A percentile compares a stretch with the other conserved stretches of the same genome.
phyloP scores from a whole-genome alignment of 2,113 vertebrate genomes.

The Bufo bufo region DNA sequence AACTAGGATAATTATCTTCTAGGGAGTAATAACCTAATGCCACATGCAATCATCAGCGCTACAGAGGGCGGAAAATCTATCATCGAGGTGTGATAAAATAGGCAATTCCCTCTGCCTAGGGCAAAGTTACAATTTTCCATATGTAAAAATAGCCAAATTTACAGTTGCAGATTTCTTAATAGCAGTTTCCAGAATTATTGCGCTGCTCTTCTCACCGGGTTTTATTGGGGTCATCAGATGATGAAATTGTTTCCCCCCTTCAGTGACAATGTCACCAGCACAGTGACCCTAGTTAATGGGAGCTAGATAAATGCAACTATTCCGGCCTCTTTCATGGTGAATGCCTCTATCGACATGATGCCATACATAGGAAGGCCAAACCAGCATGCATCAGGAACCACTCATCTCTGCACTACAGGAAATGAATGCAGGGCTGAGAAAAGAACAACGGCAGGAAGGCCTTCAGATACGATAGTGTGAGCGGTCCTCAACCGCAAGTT shows the following conservation, averaged over 20 bases:
- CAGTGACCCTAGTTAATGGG: constrained; percentile 44
- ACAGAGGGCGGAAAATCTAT: not conserved
- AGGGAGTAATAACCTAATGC: not conserved
- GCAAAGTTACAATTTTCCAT: constrained; percentile 24
- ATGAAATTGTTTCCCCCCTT: constrained; percentile 35
- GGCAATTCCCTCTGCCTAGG: constrained; percentile 1
- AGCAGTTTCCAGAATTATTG: constrained; percentile 20
- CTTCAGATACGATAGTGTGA: no score
- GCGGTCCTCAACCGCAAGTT: no score
- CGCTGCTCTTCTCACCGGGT: constrained; percentile 5
- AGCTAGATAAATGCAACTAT: constrained; percentile 36
- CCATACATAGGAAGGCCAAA: not conserved
- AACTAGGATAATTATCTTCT: not conserved
- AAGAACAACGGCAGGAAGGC: no score
- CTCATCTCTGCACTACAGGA: not conserved
- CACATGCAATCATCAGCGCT: not conserved
- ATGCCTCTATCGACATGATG: not conserved
- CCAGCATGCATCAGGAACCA: not conserved
- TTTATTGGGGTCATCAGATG: constrained; percentile 47
- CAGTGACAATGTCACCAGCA: constrained; percentile 22
- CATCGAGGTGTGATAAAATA: constrained; percentile 4
- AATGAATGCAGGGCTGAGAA: not conserved
- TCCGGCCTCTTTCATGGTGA: not conserved
- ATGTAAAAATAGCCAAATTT: constrained; percentile 20
- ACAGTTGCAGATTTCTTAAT: constrained; percentile 8